A percentile compares a stretch with the other conserved stretches of the same genome.
These are phyloP conservation scores for Lordiphosa mommai DNA, from an alignment of 1,140 invertebrate genomes.

Conservation along the genomic window DNA sequence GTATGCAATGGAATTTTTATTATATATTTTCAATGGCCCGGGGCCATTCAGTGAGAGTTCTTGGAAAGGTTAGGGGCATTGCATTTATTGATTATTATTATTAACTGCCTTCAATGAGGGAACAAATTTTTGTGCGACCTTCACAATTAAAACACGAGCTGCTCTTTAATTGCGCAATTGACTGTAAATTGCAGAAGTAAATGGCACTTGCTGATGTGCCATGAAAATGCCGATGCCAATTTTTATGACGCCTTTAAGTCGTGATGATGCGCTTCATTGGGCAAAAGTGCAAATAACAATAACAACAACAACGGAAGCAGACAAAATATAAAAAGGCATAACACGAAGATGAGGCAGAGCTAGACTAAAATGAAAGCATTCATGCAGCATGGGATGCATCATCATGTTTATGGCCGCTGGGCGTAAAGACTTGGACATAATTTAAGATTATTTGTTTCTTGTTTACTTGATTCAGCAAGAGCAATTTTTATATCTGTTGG, in stretches of 20 bases:
- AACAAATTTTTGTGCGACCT: conserved; percentile 54
- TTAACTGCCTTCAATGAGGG: conserved; percentile 40
- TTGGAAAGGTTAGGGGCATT: conserved; percentile 56
- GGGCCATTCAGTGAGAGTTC: conserved; percentile 35
- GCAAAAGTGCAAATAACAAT: conserved; percentile 40
- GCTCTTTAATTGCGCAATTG: conserved; percentile 65
- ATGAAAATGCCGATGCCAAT: conserved; percentile 37
- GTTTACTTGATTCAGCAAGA: too few species aligned
- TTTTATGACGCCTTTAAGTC: conserved; percentile 23
- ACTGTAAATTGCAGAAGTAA: conserved; percentile 33
- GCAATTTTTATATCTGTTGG: too few species aligned
- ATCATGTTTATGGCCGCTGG: conserved; percentile 2
- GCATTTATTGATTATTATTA: conserved; percentile 63
- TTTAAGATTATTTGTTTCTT: too few species aligned
- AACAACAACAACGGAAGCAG: conserved; percentile 22
- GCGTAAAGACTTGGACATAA: too few species aligned
- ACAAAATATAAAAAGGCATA: conserved; percentile 4
- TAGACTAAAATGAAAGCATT: conserved; percentile 14
- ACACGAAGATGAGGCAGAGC: neutral
- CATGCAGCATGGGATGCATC: conserved; percentile 15
- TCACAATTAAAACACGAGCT: conserved; percentile 34
- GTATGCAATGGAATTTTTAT: conserved; percentile 69
- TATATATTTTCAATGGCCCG: conserved; percentile 59
- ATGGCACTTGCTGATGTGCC: conserved; percentile 37
- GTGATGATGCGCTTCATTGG: conserved; percentile 64